Evolutionary conservation across 2,888 invertebrate genomes (phyloP).

Genomic region (Drosophila putrida): DNA sequence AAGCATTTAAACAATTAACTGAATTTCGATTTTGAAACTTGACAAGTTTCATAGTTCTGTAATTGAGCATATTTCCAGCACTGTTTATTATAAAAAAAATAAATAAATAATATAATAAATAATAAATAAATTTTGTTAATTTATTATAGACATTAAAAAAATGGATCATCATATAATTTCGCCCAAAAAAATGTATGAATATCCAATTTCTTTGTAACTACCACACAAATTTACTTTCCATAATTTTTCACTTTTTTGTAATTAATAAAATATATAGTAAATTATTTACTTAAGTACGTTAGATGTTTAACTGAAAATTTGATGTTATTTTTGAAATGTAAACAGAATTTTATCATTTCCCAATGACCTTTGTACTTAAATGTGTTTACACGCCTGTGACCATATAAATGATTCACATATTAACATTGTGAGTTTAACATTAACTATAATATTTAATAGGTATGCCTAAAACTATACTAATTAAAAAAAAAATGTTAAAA

Average conservation of each 20-base stretch:
- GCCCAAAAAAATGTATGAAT: background rate
- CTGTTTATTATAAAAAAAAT: too few relatives aligned
- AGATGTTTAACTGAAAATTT: too few relatives aligned
- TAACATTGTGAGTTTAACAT: background rate
- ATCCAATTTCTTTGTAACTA: background rate
- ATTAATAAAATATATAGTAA: too few relatives aligned
- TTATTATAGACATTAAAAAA: too few relatives aligned
- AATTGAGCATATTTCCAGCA: background rate
- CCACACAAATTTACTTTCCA: too few relatives aligned
- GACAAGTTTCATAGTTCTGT: background rate
- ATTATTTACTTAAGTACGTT: too few relatives aligned
- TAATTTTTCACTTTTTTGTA: too few relatives aligned
- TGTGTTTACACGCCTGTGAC: background rate
- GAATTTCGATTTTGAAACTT: background rate
- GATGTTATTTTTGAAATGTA: background rate
- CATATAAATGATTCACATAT: background rate
- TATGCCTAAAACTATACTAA: constrained; percentile 20
- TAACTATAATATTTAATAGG: background rate
- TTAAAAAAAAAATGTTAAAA: background rate
- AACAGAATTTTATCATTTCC: background rate
- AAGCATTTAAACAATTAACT: constrained; percentile 36
- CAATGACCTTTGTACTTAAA: background rate
- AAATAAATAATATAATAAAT: too few relatives aligned
- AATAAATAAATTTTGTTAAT: too few relatives aligned
- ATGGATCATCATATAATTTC: too few relatives aligned